Evolutionary conservation across 1,140 invertebrate species (phyloP), one percentile per base, ranked within the genome.

Genomic region (Melanaphis sacchari): DNA sequence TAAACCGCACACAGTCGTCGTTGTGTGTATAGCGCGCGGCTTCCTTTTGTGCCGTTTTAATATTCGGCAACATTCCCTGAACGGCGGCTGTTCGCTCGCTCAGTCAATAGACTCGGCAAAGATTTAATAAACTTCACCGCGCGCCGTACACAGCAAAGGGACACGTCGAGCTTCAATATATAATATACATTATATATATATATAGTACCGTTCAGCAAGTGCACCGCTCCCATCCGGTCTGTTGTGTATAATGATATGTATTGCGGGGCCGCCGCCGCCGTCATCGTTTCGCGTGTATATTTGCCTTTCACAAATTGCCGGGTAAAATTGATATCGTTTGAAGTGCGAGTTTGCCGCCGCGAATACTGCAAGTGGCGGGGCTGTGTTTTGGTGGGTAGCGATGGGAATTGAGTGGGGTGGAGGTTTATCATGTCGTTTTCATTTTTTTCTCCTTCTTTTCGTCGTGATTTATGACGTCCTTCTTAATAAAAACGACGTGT

Each of bases 31-130:
- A 43, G 40, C 36, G n/a, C 59, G 90, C 40, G 90, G 90, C 66
- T 91, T 91, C 90, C 90, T 91, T 91, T 91, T 91, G 66, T 91
- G 54, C 41, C 66, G 90, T 91, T 59, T 91, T 81, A 91, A 91
- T 91, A 91, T 82, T 82, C 90, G 90, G 59, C 54, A 76, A 91
- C 90, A 76, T 91, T 40, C 40, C 59, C 40, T 26, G 90, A 81
- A 66, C 89, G 89, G 52, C 52, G 43, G 46, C n/a, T 15, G 87
- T 22, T 36, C 43, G 26, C 54, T 24, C 59, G 59, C n/a, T 91
- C 90, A 91, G 90, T 91, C 90, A 91, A 91, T 91, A 91, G 81
- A 49, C 90, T 81, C 90, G 85, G 87, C 90, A 91, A 82, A 91
- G 90, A 82, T 91, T 91, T 91, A 91, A 91, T 91, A 91, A 91